Base-by-base conservation (phyloP, 1,140 invertebrate genomes). In the Nasonia longicornis region DNA sequence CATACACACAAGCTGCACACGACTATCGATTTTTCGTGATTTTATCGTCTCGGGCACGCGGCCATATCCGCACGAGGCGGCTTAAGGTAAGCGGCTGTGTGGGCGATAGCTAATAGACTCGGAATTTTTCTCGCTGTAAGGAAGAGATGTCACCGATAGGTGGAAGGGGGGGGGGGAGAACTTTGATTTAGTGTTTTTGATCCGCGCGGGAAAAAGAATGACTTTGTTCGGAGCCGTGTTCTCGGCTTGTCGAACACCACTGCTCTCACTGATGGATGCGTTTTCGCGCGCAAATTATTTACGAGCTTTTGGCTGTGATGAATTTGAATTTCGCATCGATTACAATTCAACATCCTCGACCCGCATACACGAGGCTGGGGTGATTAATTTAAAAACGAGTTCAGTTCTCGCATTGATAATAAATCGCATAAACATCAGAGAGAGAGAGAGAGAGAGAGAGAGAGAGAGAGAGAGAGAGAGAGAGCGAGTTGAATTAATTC, bases 11-110 rank as follows among this genome's bases (percentile, higher is more conserved):
- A 26, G 26, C 52, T 58, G 52, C 52, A n/a, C 52, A n/a, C 20
- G 20, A 58, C 20, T 73, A 72, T 73, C 42, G 69, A 58, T 80
- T 79, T 79, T 70, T 70, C 22, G 66, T 11, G 26, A 58, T 58
- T 58, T 67, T 67, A 67, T 67, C 66, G 66, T 67, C 66, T 67
- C 66, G 66, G 66, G 66, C 22, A 67, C 66, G 2, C 66, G 26
- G 66, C 29, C 66, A 67, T 67, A 12, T 16, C 22, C 66, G 26
- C 52, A 20, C 38, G 38, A 58, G 66, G 66, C 66, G 66, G 66
- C 66, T 67, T 67, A 67, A 67, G 66, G 66, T 67, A 12, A 67
- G 22, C 66, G 66, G 3, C 3, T 22, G 29, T 67, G 66, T 31
- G 66, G 66, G 66, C 26, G 66, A 26, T 67, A n/a, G 20, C 20